Base-by-base conservation (phyloP, 2,113 vertebrate genomes). In the Xiphias gladius region DNA sequence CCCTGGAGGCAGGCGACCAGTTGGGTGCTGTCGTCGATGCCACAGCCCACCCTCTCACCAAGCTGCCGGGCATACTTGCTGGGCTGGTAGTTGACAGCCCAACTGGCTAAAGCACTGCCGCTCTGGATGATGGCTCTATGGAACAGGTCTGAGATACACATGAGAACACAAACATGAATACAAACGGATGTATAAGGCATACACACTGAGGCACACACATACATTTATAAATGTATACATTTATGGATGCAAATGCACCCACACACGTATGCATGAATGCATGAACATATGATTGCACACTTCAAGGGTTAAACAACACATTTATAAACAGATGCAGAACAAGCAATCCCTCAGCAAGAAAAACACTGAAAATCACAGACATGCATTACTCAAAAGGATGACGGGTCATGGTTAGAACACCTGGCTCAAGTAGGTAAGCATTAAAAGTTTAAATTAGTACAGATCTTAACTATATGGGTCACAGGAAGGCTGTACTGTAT, bases 61-160 rank as follows among this genome's bases (percentile, higher is more conserved):
- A 99, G 91, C 89, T 97, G 95, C 46, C 97, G 95, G 2, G 97
- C 97, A 87, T 98, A 99, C 90, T 97, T 98, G 95, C 97, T 97
- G 63, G 98, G 98, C 94, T 99, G 98, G 89, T 99, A 99, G 95
- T 99, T 99, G 77, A 99, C 97, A 0, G 98, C 98, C 98, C 98
- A 99, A 94, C 98, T 99, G 93, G 98, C 98, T 84, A 99, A 92
- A 48, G 98, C 98, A 3, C 97, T 98, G 77, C 98, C 98, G 16
- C 98, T 99, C 95, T 99, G 98, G 94, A 99, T 99, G 94, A 99
- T 98, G 66, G 98, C 98, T 85, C 98, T 98, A 93, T 99, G 98
- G 91, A 99, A 99, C 63, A 99, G 96, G 89, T 99, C 98, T 99
- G 95, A 77, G 86, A 91, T 83, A 94, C 77, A 88, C 62, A 89